Percentiles rank a stretch among this genome's conserved stretches.
Evolutionary conservation across 2,888 invertebrate species (phyloP).

Genomic region (Chesias legatella): DNA sequence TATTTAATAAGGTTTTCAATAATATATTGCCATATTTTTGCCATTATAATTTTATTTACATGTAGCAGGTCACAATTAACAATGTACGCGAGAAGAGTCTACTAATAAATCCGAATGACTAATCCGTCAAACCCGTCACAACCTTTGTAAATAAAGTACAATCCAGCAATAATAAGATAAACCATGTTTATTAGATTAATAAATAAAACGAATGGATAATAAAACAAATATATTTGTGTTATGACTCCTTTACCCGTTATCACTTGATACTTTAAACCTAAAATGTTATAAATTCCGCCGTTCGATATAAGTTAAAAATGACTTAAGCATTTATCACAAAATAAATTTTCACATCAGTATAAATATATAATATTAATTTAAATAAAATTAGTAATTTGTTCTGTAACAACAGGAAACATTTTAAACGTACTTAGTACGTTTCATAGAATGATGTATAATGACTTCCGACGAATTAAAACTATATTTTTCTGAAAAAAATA

Average conservation of each 20-base stretch:
- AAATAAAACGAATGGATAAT: constrained; percentile 34
- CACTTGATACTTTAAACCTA: constrained; percentile 42
- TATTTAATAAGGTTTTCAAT: too few species aligned
- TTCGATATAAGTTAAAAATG: constrained; percentile 1
- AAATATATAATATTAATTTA: background rate
- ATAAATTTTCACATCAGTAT: constrained; percentile 2
- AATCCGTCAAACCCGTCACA: too few species aligned
- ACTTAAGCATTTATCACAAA: constrained; percentile 9
- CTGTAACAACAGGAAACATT: constrained; percentile 13
- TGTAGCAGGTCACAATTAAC: too few species aligned
- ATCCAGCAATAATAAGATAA: background rate
- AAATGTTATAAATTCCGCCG: constrained; percentile 15
- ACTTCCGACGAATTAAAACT: constrained; percentile 5
- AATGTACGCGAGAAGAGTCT: too few species aligned
- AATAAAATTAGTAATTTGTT: constrained; percentile 8
- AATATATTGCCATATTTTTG: too few species aligned
- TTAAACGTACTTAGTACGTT: constrained; percentile 3
- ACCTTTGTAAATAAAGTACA: too few species aligned
- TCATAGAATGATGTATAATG: constrained; percentile 7
- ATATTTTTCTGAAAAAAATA: background rate
- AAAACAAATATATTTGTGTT: constrained; percentile 51
- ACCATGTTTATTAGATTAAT: constrained; percentile 1
- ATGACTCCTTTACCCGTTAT: constrained; percentile 54
- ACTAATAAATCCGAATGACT: too few species aligned
- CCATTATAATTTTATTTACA: too few species aligned